Base-by-base conservation (phyloP, 2,888 invertebrate species). In the Eilema sororculum region DNA sequence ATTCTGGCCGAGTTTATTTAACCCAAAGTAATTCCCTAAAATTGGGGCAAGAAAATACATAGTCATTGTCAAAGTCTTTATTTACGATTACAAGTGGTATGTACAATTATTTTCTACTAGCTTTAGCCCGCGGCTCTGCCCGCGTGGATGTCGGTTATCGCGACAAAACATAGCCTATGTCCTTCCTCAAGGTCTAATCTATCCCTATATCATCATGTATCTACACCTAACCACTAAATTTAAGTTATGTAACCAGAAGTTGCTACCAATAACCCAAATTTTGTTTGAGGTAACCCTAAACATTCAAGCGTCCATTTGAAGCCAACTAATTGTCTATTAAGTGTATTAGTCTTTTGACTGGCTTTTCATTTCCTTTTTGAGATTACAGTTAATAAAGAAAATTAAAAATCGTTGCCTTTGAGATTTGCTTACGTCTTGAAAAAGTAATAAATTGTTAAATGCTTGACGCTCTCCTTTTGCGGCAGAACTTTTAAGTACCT, bases 271-370 rank as follows among this genome's bases (percentile, higher is more conserved):
- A 28, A 13, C 16, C n/a, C 12, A 3, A n/a, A n/a, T 28, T 10
- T 52, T 24, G n/a, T 46, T 46, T 25, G 37, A 3, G 12, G 16
- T 41, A 63, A 30, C 58, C 46, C 30, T 67, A 80, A 30, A 71
- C 71, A 67, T 69, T 75, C 69, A 67, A 67, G 68, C 71, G 67
- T 71, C 33, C 56, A 61, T 69, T 76, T 80, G 71, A 69, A 67
- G 52, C 46, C 37, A 28, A 25, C 58, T 76, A 78, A 80, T 78
- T 76, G 74, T 72, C 72, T 64, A 73, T 71, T 78, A 69, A 66
- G 67, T 62, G 65, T 66, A 64, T 65, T 28, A 70, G 65, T 70
- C 64, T 76, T 20, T 69, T 52, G 30, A 73, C 73, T 71, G 63
- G 58, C 72, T 74, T 79, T 72, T 66, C 58, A 25, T 67, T 67